phyloP scores from a whole-genome alignment of 1,140 invertebrate genomes.

The Drosophila rufa region DNA sequence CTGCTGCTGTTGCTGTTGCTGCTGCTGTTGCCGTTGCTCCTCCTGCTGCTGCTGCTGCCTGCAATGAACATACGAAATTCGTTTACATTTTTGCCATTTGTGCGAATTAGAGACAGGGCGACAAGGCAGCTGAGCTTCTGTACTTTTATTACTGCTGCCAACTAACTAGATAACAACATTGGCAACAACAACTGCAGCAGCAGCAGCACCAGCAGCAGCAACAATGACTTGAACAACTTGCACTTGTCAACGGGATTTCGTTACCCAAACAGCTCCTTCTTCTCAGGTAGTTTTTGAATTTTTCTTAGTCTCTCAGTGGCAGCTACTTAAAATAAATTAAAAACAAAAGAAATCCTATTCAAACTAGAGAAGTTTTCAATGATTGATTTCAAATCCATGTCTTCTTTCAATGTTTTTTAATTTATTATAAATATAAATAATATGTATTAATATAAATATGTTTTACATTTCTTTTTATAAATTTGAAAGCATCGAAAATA shows the following conservation, averaged over 20 bases:
- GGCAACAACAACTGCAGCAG: slow-evolving; percentile 28
- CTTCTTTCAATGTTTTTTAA: no score
- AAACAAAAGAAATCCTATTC: background rate
- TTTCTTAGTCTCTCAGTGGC: background rate
- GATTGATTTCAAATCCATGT: no score
- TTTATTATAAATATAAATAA: no score
- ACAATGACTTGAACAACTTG: slow-evolving; percentile 38
- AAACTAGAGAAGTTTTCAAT: no score
- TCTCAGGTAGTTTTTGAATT: background rate
- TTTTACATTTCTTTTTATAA: no score
- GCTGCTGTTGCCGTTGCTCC: slow-evolving; percentile 7
- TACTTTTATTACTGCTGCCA: slow-evolving; percentile 55
- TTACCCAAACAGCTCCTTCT: slow-evolving; percentile 25
- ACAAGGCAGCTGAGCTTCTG: slow-evolving; percentile 40
- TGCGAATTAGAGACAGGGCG: slow-evolving; percentile 68
- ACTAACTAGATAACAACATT: slow-evolving; percentile 21
- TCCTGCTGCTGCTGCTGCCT: slow-evolving; percentile 10
- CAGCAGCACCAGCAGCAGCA: slow-evolving; percentile 16
- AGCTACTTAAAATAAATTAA: background rate
- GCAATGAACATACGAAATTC: slow-evolving; percentile 76
- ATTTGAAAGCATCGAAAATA: no score
- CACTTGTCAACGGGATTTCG: slow-evolving; percentile 65
- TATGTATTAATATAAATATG: no score
- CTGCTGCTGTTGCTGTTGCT: slow-evolving; percentile 1
- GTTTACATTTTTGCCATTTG: slow-evolving; percentile 76